Evolutionary conservation across 2,113 vertebrate genomes (phyloP).

Genomic region (Haemorhous mexicanus): DNA sequence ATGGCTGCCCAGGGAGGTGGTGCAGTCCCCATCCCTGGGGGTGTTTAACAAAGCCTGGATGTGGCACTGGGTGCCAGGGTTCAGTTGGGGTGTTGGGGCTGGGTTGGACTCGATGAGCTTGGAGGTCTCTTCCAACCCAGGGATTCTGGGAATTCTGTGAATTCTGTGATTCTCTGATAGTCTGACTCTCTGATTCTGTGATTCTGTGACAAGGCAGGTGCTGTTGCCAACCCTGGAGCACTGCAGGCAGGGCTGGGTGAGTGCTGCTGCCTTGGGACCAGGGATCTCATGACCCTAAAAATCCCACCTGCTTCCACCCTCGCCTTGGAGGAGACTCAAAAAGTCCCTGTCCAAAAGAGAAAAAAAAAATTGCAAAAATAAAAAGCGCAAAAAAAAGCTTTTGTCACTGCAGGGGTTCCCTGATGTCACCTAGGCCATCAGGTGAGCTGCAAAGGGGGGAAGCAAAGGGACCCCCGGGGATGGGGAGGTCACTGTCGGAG

Average conservation of each 20-base stretch:
- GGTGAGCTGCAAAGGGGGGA: background rate
- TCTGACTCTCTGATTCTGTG: no score
- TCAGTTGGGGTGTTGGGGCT: no score
- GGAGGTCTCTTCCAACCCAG: no score
- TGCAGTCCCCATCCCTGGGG: no score
- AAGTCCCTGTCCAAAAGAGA: background rate
- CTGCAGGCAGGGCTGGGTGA: background rate
- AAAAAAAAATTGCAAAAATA: no score
- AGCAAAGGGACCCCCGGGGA: background rate
- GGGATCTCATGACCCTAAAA: background rate
- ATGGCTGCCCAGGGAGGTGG: no score
- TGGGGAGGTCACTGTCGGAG: accelerated
- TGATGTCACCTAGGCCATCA: background rate
- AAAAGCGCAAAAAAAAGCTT: background rate
- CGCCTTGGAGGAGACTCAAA: accelerated
- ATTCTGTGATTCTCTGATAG: no score
- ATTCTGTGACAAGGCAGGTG: background rate
- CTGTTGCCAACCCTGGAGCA: background rate
- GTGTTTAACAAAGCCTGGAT: no score
- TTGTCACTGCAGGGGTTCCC: background rate
- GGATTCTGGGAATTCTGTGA: no score
- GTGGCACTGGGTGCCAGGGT: no score
- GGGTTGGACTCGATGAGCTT: no score
- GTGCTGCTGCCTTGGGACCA: background rate
- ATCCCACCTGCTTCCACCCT: background rate